Percentiles rank a stretch among this genome's conserved stretches.
These are phyloP conservation scores for Drosophila tsacasi DNA, from an alignment of 1,140 invertebrate genomes.

Conservation along the genomic window DNA sequence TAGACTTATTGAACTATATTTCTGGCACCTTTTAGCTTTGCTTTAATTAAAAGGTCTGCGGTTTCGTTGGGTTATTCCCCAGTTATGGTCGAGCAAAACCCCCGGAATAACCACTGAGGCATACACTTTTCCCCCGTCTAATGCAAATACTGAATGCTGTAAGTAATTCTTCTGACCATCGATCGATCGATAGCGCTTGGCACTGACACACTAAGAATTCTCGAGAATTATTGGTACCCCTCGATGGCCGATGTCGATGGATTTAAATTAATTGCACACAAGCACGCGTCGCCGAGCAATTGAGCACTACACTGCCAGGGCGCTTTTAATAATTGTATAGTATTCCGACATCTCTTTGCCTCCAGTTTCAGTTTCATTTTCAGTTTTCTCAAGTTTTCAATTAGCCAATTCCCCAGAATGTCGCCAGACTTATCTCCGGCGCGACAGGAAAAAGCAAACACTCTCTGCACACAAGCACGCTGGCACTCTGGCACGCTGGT, in stretches of 20 bases:
- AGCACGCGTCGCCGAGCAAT: slow-evolving; percentile 39
- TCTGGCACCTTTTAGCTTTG: background rate
- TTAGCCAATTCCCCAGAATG: slow-evolving; percentile 33
- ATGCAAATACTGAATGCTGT: slow-evolving; percentile 10
- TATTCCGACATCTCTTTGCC: slow-evolving; percentile 13
- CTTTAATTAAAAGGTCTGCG: background rate
- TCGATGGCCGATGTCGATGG: slow-evolving; percentile 5
- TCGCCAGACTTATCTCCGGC: background rate
- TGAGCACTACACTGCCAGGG: slow-evolving; percentile 18
- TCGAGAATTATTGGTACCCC: slow-evolving; percentile 21
- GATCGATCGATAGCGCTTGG: slow-evolving; percentile 36
- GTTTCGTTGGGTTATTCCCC: slow-evolving; percentile 21
- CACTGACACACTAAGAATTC: slow-evolving; percentile 53
- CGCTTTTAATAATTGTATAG: slow-evolving; percentile 2
- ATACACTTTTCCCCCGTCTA: slow-evolving; percentile 2
- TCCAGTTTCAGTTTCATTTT: slow-evolving; percentile 5
- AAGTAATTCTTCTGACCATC: background rate
- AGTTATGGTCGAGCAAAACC: background rate
- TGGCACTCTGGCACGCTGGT: background rate
- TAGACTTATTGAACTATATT: background rate
- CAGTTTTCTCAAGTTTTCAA: slow-evolving; percentile 23
- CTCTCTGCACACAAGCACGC: background rate
- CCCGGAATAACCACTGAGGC: slow-evolving; percentile 24
- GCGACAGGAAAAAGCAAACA: slow-evolving; percentile 7
- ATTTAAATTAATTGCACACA: slow-evolving; percentile 48